Evolutionary conservation across 2,113 vertebrate species (phyloP), one percentile per base, ranked within the genome.

Genomic region (Aplodontia rufa): DNA sequence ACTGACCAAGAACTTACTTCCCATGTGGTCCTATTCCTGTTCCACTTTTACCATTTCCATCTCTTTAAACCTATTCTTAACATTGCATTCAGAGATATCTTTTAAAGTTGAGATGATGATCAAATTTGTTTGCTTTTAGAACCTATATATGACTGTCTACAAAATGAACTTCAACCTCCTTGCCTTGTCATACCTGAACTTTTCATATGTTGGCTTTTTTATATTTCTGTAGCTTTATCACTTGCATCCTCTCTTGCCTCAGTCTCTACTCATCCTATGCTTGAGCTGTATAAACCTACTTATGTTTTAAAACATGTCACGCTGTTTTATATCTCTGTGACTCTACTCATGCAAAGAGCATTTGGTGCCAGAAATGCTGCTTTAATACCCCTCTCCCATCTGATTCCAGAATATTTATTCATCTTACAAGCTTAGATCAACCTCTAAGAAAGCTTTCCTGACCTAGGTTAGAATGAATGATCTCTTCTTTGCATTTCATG

Each of bases 401-500:
- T 86, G 90, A 69, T 87, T 90, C 47, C 55, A 78, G 45, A 90
- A 40, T 93, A 76, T 86, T 92, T 95, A 92, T 86, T 90, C 90
- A 87, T 87, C 81, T 51, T 91, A 85, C 79, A 93, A 71, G 42
- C 68, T 78, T 79, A 90, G 62, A 68, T 86, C 74, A 95, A 83
- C 80, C 53, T 78, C 64, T 72, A 45, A 92, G 60, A 89, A 81
- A 79, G 64, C 16, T 78, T 95, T 66, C 62, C 32, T 95, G 71
- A 90, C 79, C 71, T 37, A 81, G 64, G 24, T 64, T 87, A 76
- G 53, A 82, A 72, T 87, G 69, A 74, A 19, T 17, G 66, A 20
- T 87, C n/a, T 78, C 32, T 53, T 49, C 1, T 53, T 83, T 75
- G 12, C 76, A 30, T 78, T 53, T 90, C n/a, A 19, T 64, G 26